phyloP scores from a whole-genome alignment of 2,797 vertebrate genomes.

The Uromys caudimaculatus region DNA sequence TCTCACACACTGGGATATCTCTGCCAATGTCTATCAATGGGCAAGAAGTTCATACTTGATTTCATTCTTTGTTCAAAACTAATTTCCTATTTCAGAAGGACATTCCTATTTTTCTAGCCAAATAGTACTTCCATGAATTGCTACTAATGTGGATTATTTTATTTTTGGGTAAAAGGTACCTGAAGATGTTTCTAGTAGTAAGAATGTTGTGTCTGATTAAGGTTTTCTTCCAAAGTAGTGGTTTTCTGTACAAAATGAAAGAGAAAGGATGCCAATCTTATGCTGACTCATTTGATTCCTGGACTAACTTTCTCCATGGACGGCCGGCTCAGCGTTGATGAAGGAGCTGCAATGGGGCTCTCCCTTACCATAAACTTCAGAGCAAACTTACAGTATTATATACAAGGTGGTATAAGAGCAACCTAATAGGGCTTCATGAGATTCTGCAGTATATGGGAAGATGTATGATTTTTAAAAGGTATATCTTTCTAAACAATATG shows the following conservation, averaged over 20 bases:
- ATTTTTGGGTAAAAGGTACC: not conserved
- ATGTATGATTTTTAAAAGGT: not conserved
- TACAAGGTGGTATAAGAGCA: not conserved
- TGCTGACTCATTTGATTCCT: not conserved
- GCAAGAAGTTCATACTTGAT: not conserved
- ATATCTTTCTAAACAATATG: not conserved
- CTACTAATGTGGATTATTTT: not conserved
- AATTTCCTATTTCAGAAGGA: not conserved
- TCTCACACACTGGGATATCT: not conserved
- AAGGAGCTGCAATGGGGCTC: not conserved
- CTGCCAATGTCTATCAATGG: not conserved
- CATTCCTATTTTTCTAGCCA: not conserved
- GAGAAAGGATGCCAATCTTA: not conserved
- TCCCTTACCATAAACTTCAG: not conserved
- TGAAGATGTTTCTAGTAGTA: not conserved
- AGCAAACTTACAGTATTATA: not conserved
- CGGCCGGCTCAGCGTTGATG: not conserved
- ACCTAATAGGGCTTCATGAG: not conserved
- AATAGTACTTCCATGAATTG: not conserved
- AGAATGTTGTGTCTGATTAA: not conserved
- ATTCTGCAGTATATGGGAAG: not conserved
- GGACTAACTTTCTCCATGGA: not conserved
- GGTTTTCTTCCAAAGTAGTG: not conserved
- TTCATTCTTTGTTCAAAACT: not conserved
- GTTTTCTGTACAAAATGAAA: not conserved